A percentile compares a stretch with the other conserved stretches of the same genome.
phyloP scores from a whole-genome alignment of 2,113 vertebrate genomes.

The Petaurus breviceps region DNA sequence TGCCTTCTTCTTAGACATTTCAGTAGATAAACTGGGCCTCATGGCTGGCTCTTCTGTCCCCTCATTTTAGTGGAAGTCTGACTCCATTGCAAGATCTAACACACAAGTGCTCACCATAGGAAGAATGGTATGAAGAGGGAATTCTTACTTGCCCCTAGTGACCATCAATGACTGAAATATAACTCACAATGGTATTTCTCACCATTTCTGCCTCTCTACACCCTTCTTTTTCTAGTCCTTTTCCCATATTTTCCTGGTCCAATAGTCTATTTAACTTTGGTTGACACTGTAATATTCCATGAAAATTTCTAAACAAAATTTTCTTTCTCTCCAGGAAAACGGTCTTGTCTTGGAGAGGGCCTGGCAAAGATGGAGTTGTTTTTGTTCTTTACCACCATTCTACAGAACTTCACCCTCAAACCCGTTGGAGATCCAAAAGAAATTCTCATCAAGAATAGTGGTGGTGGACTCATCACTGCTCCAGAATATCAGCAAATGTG shows the following conservation, averaged over 20 bases:
- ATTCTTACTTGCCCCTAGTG: neutral
- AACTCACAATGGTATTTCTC: neutral
- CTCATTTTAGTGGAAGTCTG: neutral
- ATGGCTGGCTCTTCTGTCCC: slow-evolving; percentile 60
- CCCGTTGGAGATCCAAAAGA: slow-evolving; percentile 51
- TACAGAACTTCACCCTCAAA: slow-evolving; percentile 69
- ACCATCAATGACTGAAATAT: neutral
- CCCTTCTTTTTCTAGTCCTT: neutral
- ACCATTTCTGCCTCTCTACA: neutral
- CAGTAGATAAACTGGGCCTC: slow-evolving; percentile 64
- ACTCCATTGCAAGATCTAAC: neutral
- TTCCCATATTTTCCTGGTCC: neutral
- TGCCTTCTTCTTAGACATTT: no score
- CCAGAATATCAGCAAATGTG: slow-evolving; percentile 58
- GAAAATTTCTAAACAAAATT: neutral
- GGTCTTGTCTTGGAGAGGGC: slow-evolving; percentile 68
- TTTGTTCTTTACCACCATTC: slow-evolving; percentile 72
- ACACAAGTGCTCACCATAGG: neutral
- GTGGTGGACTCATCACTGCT: slow-evolving; percentile 65
- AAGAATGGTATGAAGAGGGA: neutral
- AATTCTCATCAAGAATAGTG: slow-evolving; percentile 55
- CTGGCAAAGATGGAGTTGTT: slow-evolving; percentile 77
- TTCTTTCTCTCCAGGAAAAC: slow-evolving; percentile 66
- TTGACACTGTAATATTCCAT: neutral
- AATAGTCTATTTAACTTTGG: neutral